Percentiles rank a stretch among this genome's conserved stretches.
These are phyloP conservation scores for pig (Sus scrofa) DNA, from an alignment of 2,113 vertebrate species.

Conservation along the genomic window DNA sequence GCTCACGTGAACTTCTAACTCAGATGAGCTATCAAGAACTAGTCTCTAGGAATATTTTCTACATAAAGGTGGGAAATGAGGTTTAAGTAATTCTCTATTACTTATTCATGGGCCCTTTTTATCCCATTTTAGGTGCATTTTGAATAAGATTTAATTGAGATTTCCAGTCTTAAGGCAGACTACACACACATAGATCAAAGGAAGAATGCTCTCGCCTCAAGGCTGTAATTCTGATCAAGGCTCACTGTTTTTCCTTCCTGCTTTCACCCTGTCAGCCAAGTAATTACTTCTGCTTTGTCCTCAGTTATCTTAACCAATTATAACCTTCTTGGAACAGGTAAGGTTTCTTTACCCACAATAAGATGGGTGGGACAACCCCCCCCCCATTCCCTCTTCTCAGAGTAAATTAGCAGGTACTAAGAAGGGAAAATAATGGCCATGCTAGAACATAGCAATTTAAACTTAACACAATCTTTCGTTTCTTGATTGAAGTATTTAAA, in stretches of 20 bases:
- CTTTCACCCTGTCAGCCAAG: not conserved
- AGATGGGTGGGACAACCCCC: not conserved
- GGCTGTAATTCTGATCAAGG: not conserved
- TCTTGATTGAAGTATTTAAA: not conserved
- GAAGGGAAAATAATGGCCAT: not conserved
- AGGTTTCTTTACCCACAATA: not conserved
- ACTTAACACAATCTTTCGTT: not conserved
- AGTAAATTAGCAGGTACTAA: not conserved
- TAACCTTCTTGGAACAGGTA: not conserved
- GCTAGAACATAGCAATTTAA: not conserved
- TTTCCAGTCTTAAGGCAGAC: not conserved
- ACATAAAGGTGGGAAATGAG: not conserved
- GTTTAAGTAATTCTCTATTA: slow-evolving; percentile 23
- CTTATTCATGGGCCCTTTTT: not conserved
- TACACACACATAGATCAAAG: not conserved
- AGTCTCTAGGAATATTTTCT: not conserved
- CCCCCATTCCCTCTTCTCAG: not conserved
- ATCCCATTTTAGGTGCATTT: not conserved
- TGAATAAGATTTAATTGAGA: not conserved
- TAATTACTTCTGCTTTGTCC: not conserved
- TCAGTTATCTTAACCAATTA: not conserved
- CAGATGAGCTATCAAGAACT: not conserved
- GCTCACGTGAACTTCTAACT: not conserved
- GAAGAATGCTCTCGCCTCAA: not conserved
- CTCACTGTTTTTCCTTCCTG: not conserved